phyloP scores from a whole-genome alignment of 92 coral and sea anemone genomes.

The Epizoanthus ramosus region DNA sequence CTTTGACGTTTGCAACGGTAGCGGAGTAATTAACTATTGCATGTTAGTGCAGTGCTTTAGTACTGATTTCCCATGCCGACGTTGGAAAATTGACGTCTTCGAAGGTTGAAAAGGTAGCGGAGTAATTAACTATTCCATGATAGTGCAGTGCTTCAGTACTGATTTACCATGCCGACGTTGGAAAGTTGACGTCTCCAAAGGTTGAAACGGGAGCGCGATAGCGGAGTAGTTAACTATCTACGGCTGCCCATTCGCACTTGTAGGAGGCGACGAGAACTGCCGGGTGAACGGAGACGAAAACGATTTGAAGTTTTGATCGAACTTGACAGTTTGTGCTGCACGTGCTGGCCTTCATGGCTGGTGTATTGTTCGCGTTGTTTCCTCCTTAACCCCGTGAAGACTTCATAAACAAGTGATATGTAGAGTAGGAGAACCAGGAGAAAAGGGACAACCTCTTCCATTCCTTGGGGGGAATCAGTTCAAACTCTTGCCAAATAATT shows the following conservation, averaged over 20 bases:
- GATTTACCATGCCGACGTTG: too few relatives aligned
- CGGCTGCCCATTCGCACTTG: slow-evolving; percentile 24
- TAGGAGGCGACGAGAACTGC: slow-evolving; percentile 36
- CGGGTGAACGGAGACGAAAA: neutral
- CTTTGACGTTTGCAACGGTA: too few relatives aligned
- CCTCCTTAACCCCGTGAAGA: slow-evolving; percentile 24
- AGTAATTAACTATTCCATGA: too few relatives aligned
- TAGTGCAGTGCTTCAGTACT: too few relatives aligned
- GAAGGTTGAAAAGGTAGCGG: too few relatives aligned
- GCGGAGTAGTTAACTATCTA: neutral
- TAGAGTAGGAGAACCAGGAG: slow-evolving; percentile 7
- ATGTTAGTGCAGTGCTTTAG: too few relatives aligned
- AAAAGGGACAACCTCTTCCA: slow-evolving; percentile 22
- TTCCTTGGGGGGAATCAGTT: neutral
- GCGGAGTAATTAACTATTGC: too few relatives aligned
- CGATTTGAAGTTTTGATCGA: slow-evolving; percentile 1
- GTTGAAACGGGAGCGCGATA: too few relatives aligned
- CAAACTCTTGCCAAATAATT: neutral
- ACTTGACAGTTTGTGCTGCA: neutral
- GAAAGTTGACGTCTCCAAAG: too few relatives aligned
- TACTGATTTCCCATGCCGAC: too few relatives aligned
- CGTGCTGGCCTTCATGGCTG: neutral
- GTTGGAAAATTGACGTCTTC: too few relatives aligned
- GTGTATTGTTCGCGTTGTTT: neutral
- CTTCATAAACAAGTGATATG: slow-evolving; percentile 16